A percentile compares a stretch with the other conserved stretches of the same genome.
Evolutionary conservation across 2,797 vertebrate genomes (phyloP).

Genomic region (Crax fasciolata): DNA sequence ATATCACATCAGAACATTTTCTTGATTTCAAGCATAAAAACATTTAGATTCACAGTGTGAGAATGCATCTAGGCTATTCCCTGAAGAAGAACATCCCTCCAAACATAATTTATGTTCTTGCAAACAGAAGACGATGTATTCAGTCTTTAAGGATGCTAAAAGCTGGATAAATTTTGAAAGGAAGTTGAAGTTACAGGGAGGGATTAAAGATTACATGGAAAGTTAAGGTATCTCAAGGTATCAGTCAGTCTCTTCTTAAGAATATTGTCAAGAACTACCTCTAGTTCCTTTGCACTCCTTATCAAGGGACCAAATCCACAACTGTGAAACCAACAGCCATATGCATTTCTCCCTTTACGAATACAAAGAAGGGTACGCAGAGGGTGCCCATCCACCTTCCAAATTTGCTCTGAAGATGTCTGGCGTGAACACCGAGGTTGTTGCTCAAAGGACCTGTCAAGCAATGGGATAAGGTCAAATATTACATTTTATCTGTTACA

Average conservation of each 20-base stretch:
- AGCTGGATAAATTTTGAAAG: not conserved
- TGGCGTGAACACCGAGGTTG: not conserved
- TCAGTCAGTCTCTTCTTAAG: not conserved
- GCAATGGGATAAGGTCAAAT: not conserved
- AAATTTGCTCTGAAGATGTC: not conserved
- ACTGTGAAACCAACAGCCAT: not conserved
- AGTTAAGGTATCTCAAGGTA: not conserved
- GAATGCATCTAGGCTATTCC: fast-evolving
- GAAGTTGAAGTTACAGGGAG: not conserved
- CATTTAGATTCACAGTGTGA: fast-evolving
- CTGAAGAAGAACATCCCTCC: not conserved
- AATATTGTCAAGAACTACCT: not conserved
- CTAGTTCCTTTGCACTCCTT: not conserved
- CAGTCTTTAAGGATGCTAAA: not conserved
- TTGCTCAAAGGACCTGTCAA: not conserved
- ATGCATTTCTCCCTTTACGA: not conserved
- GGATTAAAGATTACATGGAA: not conserved
- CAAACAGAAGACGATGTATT: not conserved
- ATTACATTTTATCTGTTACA: not conserved
- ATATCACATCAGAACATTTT: not conserved
- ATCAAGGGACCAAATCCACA: not conserved
- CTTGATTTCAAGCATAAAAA: not conserved
- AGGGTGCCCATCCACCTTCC: not conserved
- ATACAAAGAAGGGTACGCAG: not conserved
- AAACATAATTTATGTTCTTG: not conserved